Percentiles rank a stretch among this genome's conserved stretches.
These are phyloP conservation scores for Prunella fulvescens DNA, from an alignment of 2,113 vertebrate genomes.

Conservation along the genomic window DNA sequence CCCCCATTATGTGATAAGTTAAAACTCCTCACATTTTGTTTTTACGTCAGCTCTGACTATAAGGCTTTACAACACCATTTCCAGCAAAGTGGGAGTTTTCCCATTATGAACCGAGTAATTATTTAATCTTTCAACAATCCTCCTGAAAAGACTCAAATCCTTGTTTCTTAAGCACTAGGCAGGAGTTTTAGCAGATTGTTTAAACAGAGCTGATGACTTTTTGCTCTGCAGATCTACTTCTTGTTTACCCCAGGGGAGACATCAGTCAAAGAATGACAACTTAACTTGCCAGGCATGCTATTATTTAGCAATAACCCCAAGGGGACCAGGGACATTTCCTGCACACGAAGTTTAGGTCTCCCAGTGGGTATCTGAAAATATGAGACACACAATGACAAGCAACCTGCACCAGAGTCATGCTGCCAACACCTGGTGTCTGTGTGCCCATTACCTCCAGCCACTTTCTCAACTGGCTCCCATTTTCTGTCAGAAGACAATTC, in stretches of 20 bases:
- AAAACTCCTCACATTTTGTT: not conserved
- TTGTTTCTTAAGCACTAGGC: not conserved
- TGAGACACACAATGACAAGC: not conserved
- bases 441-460: not conserved
- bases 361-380: not conserved
- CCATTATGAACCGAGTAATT: not conserved
- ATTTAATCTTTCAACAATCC: constrained; percentile 18
- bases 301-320: not conserved
- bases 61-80: not conserved
- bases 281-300: not conserved
- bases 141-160: not conserved
- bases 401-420: not conserved
- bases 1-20: not conserved
- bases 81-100: not conserved
- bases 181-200: not conserved
- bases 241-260: constrained; percentile 26
- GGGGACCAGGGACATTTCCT: not conserved
- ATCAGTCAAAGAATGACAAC: not conserved
- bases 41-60: not conserved
- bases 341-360: not conserved
- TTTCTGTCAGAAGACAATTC: not conserved
- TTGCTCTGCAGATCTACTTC: not conserved
- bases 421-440: not conserved
- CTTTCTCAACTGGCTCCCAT: not conserved
- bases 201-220: constrained; percentile 29